Percentiles rank a stretch among this genome's conserved stretches.
Evolutionary conservation across 2,113 vertebrate genomes (phyloP).

Genomic region (Tychaedon coryphoeus): DNA sequence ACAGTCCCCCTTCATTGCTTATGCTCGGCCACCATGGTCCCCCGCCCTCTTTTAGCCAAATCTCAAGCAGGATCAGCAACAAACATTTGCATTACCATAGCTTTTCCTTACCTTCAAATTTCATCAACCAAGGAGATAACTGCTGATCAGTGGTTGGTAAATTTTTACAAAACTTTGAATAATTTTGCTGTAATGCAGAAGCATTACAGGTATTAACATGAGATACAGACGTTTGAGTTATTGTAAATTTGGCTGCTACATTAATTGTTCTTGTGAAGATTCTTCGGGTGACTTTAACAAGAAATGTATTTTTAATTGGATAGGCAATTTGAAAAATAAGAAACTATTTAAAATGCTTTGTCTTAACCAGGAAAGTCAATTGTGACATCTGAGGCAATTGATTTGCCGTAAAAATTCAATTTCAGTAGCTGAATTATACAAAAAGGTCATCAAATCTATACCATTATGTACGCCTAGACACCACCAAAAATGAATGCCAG

Average conservation of each 20-base stretch:
- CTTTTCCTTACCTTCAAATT: neutral
- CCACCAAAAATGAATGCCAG: neutral
- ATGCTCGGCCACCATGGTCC: neutral
- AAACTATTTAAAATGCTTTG: neutral
- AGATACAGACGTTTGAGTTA: fast-evolving
- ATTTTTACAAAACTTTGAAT: neutral
- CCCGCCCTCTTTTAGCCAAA: neutral
- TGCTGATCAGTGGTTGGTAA: neutral
- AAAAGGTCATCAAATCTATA: neutral
- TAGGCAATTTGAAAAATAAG: neutral
- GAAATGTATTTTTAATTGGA: neutral
- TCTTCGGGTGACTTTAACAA: neutral
- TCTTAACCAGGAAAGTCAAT: neutral
- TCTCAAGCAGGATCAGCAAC: neutral
- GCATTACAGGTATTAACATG: neutral
- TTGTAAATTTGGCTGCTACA: neutral
- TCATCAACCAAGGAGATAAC: neutral
- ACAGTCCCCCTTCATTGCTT: neutral
- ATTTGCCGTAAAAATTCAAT: neutral
- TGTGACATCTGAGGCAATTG: neutral
- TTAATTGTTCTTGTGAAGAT: neutral
- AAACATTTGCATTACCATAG: neutral
- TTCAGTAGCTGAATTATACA: neutral
- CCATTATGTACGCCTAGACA: neutral
- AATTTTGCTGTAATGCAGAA: neutral